phyloP scores from a whole-genome alignment of 2,888 invertebrate species.

The Diaperis boleti region DNA sequence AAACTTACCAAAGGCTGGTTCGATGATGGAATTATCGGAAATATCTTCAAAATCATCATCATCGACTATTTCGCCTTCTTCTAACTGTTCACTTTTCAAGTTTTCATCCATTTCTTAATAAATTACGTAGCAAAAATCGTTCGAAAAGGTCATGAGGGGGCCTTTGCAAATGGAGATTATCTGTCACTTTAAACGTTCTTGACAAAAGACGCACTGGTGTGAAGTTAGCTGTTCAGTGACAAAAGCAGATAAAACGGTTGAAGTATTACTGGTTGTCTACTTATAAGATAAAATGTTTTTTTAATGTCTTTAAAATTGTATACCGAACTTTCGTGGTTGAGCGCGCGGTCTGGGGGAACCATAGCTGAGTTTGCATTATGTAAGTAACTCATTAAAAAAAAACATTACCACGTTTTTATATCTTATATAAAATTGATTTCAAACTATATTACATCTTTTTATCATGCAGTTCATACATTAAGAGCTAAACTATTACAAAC shows the following conservation, averaged over 20 bases:
- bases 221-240: too few species aligned
- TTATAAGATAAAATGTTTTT: too few species aligned
- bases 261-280: too few species aligned
- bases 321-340: too few species aligned
- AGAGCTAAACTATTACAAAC: background rate
- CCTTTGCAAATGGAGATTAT: background rate
- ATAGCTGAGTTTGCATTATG: too few species aligned
- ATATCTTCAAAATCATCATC: conserved; percentile 64
- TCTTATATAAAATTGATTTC: too few species aligned
- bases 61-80: conserved; percentile 66
- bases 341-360: too few species aligned
- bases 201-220: background rate
- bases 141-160: background rate
- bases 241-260: too few species aligned
- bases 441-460: too few species aligned
- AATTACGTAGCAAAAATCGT: background rate
- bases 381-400: too few species aligned
- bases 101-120: conserved; percentile 10
- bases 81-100: conserved; percentile 46
- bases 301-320: too few species aligned
- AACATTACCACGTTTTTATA: too few species aligned
- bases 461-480: background rate
- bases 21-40: conserved; percentile 63
- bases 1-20: conserved; percentile 61
- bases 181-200: conserved; percentile 4